These are phyloP conservation scores for Archivesica marissinica DNA, from an alignment of 1,140 invertebrate species.

Conservation along the genomic window DNA sequence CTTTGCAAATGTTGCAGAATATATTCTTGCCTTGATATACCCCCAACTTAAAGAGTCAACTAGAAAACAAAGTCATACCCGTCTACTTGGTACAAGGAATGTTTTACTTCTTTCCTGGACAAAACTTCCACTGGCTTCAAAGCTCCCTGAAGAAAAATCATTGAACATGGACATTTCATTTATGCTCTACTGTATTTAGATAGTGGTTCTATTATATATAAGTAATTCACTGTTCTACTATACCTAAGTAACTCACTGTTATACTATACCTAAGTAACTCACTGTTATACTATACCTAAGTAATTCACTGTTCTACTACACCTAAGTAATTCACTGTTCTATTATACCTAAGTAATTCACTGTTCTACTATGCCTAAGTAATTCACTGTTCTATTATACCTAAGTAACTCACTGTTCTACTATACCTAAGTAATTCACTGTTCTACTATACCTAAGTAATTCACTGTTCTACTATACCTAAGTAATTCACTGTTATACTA, in stretches of 20 bases:
- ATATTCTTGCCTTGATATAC: background rate
- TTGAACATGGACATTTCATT: background rate
- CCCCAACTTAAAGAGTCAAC: background rate
- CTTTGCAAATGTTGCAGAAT: background rate
- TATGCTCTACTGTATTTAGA: background rate
- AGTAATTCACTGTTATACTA: background rate
- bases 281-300: background rate
- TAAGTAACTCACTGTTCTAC: background rate
- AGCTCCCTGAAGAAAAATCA: background rate
- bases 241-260: background rate
- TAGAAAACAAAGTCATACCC: background rate
- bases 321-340: background rate
- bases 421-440: background rate
- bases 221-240: background rate
- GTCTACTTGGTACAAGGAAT: slow-evolving; percentile 15
- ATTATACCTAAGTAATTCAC: background rate
- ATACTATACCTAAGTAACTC: background rate
- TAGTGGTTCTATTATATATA: background rate
- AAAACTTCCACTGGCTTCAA: slow-evolving; percentile 27
- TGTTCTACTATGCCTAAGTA: background rate
- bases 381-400: background rate
- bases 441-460: background rate
- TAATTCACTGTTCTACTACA: background rate
- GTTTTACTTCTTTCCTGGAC: slow-evolving; percentile 32
- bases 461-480: background rate